Evolutionary conservation across 2,113 vertebrate genomes (phyloP), one percentile per base, ranked within the genome.

Genomic region (Stictonetta naevosa): DNA sequence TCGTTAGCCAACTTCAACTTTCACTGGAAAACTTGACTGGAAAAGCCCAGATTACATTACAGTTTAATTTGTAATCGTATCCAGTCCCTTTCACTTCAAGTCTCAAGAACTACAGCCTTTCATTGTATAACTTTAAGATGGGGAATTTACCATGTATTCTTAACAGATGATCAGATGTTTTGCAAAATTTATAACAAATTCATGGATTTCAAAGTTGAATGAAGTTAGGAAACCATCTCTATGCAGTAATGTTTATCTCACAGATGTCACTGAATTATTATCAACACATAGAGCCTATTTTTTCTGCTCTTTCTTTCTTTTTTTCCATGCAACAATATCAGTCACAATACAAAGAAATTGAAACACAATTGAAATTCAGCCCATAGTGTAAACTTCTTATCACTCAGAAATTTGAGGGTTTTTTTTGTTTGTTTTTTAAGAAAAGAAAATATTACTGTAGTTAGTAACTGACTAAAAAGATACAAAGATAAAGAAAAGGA

Each of bases 11-110:
- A 81, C 89, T 67, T 86, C 84, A 96, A 62, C 79, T 92, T 94
- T 89, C 77, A 72, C 83, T 96, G 91, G 90, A 97, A 96, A 96
- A 90, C 78, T 94, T 96, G 93, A 93, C 88, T 93, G 82, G 83
- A 94, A 96, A 93, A 93, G 82, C 44, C 86, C 69, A 85, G 73
- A 80, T 95, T 97, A 78, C 71, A 75, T 90, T 96, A 81, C 86
- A 71, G 73, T 96, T 93, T 84, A 85, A 96, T 95, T 89, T 89
- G 73, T 90, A 92, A 97, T 91, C 82, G 83, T 67, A 96, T 94
- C 86, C 94, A 97, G 67, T 40, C 26, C 46, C 44, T 91, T 91
- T 93, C 46, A 76, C 48, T 80, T 94, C 48, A 92, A 67, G 50
- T 78, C 62, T 88, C 75, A 82, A 78, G 68, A 73, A 76, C 22